Percentiles rank a stretch among this genome's conserved stretches.
Conservation (phyloP, 37 sponge, comb jelly and placozoan genomes). For the Spongilla lacustris region DNA sequence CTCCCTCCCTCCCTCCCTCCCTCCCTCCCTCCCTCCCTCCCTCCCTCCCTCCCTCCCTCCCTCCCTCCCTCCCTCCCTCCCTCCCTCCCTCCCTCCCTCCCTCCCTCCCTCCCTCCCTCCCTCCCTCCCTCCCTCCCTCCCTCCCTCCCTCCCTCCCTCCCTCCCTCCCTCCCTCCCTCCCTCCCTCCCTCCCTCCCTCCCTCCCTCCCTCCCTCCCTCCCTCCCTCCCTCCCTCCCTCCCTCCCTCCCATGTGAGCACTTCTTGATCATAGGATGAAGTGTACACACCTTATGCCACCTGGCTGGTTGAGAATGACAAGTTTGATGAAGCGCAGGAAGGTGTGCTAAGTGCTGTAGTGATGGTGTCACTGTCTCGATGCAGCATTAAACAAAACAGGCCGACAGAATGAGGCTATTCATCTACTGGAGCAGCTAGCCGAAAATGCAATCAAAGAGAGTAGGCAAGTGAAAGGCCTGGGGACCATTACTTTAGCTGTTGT, state of each 20-base stretch:
- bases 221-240: background rate
- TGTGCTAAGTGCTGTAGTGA: background rate
- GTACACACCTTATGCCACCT: constrained; percentile 92
- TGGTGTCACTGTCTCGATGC: no score
- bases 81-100: no score
- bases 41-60: no score
- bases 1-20: no score
- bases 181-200: background rate
- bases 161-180: no score
- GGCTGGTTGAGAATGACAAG: constrained; percentile 93
- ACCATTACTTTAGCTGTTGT: background rate
- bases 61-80: no score
- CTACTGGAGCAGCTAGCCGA: constrained; percentile 81
- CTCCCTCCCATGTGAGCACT: background rate
- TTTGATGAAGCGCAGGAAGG: constrained; percentile 98
- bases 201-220: background rate
- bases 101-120: no score
- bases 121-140: no score
- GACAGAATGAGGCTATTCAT: constrained; percentile 76
- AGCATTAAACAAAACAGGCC: constrained; percentile 83
- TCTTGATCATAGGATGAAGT: constrained; percentile 62
- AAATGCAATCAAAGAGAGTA: constrained; percentile 84
- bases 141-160: no score
- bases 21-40: no score
- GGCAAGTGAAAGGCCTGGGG: constrained; percentile 38